Conservation (phyloP, 1,140 invertebrate genomes). For the Pentalonia nigronervosa region DNA sequence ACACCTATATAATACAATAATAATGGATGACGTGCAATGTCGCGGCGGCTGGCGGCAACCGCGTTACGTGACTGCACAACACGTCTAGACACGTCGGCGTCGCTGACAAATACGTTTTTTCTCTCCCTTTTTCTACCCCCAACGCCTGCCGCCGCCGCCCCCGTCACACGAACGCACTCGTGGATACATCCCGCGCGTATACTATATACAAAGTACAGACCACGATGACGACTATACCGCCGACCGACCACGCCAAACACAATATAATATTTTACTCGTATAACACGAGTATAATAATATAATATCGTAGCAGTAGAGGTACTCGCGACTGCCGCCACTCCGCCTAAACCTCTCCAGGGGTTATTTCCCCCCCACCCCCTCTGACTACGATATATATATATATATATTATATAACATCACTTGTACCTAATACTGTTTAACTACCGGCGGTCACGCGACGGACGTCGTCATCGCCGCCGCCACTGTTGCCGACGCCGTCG, state of each 20-base stretch:
- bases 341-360: not conserved
- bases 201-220: not conserved
- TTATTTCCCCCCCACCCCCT: not conserved
- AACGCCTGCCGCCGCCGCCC: not conserved
- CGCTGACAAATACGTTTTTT: constrained; percentile 10
- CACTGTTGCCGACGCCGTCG: constrained; percentile 4
- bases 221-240: not conserved
- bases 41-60: constrained; percentile 34
- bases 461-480: not conserved
- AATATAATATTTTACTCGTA: not conserved
- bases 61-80: constrained; percentile 47
- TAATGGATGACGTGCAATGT: not conserved
- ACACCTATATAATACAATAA: not conserved
- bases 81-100: constrained; percentile 53
- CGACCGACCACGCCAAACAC: not conserved
- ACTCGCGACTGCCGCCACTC: not conserved
- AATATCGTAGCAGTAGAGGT: too few species aligned
- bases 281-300: too few species aligned
- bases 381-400: not conserved
- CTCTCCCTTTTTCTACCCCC: not conserved
- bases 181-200: not conserved
- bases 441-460: constrained; percentile 27
- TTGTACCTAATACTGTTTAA: constrained; percentile 3
- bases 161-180: too few species aligned
- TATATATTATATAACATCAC: too few species aligned